Percentiles rank a stretch among this genome's conserved stretches.
Conservation (phyloP, 2,888 invertebrate species). For the Ceramica pisi region DNA sequence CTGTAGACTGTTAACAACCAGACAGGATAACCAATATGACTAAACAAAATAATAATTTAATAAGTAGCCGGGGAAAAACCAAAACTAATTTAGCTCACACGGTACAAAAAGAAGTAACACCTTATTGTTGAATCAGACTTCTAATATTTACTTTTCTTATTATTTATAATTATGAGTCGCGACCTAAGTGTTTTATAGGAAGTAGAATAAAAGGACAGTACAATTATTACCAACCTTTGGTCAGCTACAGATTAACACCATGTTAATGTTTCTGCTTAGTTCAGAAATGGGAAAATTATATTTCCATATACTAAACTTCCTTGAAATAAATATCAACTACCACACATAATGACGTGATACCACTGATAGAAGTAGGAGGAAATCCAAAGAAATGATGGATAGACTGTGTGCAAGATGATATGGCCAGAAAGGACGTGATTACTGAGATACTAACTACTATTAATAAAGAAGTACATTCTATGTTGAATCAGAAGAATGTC, state of each 20-base stretch:
- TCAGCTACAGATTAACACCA: not conserved
- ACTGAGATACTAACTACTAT: not conserved
- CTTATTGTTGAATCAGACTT: not conserved
- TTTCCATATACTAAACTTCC: no score
- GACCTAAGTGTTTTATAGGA: not conserved
- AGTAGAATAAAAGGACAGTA: not conserved
- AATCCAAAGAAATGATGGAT: not conserved
- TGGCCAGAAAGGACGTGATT: not conserved
- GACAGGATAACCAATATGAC: conserved; percentile 9
- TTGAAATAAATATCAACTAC: not conserved
- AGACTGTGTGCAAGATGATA: not conserved
- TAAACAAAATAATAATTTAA: not conserved
- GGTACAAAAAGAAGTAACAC: not conserved
- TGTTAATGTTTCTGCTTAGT: not conserved
- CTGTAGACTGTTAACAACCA: not conserved
- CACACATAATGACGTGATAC: not conserved
- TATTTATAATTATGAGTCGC: not conserved
- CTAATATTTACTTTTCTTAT: conserved; percentile 19
- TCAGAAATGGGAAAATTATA: not conserved
- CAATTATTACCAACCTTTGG: not conserved
- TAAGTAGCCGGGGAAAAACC: not conserved
- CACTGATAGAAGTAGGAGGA: not conserved
- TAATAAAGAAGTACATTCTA: not conserved
- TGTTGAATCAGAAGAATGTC: not conserved
- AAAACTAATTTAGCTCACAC: not conserved